Evolutionary conservation across 2,113 vertebrate genomes (phyloP), one percentile per base, ranked within the genome.

Genomic region (Hippopotamus amphibius): DNA sequence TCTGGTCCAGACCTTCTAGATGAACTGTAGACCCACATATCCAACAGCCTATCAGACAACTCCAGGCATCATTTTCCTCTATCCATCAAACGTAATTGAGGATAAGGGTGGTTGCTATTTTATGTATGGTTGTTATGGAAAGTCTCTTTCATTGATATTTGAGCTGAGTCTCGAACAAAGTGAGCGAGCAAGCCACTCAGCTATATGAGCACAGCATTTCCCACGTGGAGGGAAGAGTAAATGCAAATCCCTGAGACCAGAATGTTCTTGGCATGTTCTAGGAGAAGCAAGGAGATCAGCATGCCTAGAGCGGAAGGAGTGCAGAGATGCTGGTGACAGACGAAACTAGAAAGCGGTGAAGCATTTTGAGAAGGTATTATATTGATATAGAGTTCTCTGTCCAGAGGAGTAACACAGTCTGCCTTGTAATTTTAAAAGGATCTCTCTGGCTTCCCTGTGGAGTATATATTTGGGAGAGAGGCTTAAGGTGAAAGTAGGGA

Each of bases 321-420:
- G 46, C 68, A n/a, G n/a, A 26, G 17, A 92, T 19, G 50, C 50
- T 91, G 30, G 76, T 63, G 80, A 24, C 33, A 95, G 86, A 94
- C 83, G 61, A 90, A 89, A 68, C 26, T 26, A 59, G 65, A 69
- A 46, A 93, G 19, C n/a, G n/a, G n/a, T n/a, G n/a, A n/a, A n/a
- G n/a, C 9, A 93, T 83, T 90, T 96, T 74, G 30, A 96, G 76
- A 95, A 96, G 22, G 79, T 88, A 89, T 19, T 96, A n/a, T n/a
- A n/a, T n/a, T n/a, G n/a, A 17, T 33, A 74, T 74, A 46, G 13
- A 57, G 48, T 9, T n/a, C 93, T 95, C 87, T 37, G 12, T 50
- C 65, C 43, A 68, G 10, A 80, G 24, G 7, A 94, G 26, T 71
- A 43, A 79, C 43, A 81, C 30, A 90, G 76, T 85, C 37, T 96